Evolutionary conservation across 2,113 vertebrate species (phyloP).

Genomic region (Neopipo cinnamomea): DNA sequence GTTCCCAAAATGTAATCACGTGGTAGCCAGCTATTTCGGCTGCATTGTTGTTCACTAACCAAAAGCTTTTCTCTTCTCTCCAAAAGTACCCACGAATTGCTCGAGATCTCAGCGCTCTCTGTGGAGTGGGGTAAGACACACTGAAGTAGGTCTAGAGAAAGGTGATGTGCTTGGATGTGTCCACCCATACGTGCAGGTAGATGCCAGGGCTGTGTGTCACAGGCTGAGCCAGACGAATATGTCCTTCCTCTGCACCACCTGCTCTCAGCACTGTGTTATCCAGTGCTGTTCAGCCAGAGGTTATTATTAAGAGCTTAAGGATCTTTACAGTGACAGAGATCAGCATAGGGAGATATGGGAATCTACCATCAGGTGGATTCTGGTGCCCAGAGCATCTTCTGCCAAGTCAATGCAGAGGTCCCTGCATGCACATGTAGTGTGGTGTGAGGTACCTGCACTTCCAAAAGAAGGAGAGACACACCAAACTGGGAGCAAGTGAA

Average conservation of each 20-base stretch:
- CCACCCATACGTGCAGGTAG: fast-evolving
- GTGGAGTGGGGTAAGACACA: not conserved
- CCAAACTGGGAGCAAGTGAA: not conserved
- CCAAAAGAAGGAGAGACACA: not conserved
- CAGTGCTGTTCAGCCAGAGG: not conserved
- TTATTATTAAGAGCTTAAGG: not conserved
- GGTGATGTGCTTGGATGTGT: not conserved
- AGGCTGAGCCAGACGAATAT: not conserved
- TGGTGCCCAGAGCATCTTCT: not conserved
- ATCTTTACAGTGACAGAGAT: not conserved
- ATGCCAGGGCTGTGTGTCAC: not conserved
- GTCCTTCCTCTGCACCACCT: not conserved
- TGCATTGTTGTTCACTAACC: not conserved
- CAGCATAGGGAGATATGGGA: not conserved
- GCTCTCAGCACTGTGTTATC: not conserved
- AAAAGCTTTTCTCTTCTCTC: not conserved
- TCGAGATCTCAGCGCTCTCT: not conserved
- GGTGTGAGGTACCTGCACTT: not conserved
- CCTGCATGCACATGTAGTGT: not conserved
- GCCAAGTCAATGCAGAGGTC: not conserved
- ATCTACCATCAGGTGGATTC: not conserved
- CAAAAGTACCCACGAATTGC: not conserved
- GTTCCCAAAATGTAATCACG: not conserved
- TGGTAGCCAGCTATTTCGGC: not conserved
- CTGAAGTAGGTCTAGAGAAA: not conserved